These are phyloP conservation scores for Jaculus jaculus DNA, from an alignment of 2,113 vertebrate genomes.

Conservation along the genomic window DNA sequence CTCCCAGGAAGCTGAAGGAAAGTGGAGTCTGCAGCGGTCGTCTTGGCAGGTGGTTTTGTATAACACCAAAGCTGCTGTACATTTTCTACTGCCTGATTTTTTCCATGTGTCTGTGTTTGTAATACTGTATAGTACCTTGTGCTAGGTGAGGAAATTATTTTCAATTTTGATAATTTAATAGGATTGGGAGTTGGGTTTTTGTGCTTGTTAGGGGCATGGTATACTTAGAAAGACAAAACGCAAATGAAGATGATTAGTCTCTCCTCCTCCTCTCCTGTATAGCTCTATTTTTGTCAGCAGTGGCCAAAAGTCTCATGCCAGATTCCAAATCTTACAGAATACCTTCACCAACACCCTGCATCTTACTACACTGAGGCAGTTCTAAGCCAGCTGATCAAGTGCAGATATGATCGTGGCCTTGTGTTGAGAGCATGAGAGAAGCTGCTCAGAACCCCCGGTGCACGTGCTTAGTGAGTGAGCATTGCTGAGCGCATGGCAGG, in stretches of 20 bases:
- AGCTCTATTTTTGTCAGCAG: neutral
- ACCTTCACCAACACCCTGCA: neutral
- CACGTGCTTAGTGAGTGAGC: conserved; percentile 9
- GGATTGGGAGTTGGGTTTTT: conserved; percentile 79
- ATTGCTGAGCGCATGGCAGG: neutral
- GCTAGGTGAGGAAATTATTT: conserved; percentile 84
- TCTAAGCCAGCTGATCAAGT: neutral
- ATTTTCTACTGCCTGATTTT: conserved; percentile 88
- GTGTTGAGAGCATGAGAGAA: conserved; percentile 31
- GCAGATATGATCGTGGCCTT: neutral
- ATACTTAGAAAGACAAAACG: conserved; percentile 26
- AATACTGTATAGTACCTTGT: conserved; percentile 87
- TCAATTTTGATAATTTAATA: conserved; percentile 85
- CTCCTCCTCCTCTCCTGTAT: neutral
- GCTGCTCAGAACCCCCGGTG: conserved; percentile 46
- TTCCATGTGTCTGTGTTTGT: conserved; percentile 86
- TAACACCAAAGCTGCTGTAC: conserved; percentile 89
- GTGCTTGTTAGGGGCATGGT: conserved; percentile 71
- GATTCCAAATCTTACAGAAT: neutral
- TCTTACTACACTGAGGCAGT: neutral
- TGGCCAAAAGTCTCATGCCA: conserved; percentile 15
- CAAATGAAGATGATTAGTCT: neutral
- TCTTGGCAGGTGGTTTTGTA: conserved; percentile 83
- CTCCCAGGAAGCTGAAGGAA: conserved; percentile 64
- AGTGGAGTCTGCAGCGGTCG: conserved; percentile 68